Evolutionary conservation across 2,797 vertebrate genomes (phyloP), one percentile per base, ranked within the genome.

Genomic region (Lagodon rhomboides): DNA sequence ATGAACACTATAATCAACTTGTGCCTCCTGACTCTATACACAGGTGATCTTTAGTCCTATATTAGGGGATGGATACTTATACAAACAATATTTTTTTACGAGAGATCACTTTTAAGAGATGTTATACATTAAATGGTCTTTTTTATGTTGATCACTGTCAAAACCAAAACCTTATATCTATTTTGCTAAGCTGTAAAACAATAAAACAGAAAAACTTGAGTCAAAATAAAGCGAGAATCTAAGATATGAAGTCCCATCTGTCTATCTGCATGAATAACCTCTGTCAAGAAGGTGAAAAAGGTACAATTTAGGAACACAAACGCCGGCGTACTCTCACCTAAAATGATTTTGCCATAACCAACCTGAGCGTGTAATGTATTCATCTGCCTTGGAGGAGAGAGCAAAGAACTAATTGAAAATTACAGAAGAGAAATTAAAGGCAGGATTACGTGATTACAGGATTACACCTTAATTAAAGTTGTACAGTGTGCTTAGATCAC

Each of bases 401-500:
- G 70, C 30, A 71, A 63, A 64, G 55, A 82, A 51, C 22, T 72
- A 84, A 88, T 82, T 87, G 80, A 86, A 84, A 80, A 84, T 78
- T 63, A 83, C n/a, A 62, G 47, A 59, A 51, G 69, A 67, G 56
- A 80, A 85, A 86, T 80, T 69, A 83, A 86, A 85, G 34, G 46
- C 64, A 53, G 72, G 83, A 83, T 87, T 85, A 85, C 25, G 9
- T 13, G 79, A 84, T 85, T 85, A 82, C 62, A 75, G 80, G 85
- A 86, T 88, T 81, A 86, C 64, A 78, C 69, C 54, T 85, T 84
- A 87, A 88, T 84, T 84, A 81, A 75, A 82, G 43, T 72, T 71
- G 49, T 58, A 82, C 44, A 66, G 60, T 80, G 50, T 55, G 60
- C 71, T 77, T 59, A 43, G 58, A 84, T 81, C 56, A 60, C 25